phyloP scores from a whole-genome alignment of 1,140 invertebrate genomes.

The Ridgeia piscesae region DNA sequence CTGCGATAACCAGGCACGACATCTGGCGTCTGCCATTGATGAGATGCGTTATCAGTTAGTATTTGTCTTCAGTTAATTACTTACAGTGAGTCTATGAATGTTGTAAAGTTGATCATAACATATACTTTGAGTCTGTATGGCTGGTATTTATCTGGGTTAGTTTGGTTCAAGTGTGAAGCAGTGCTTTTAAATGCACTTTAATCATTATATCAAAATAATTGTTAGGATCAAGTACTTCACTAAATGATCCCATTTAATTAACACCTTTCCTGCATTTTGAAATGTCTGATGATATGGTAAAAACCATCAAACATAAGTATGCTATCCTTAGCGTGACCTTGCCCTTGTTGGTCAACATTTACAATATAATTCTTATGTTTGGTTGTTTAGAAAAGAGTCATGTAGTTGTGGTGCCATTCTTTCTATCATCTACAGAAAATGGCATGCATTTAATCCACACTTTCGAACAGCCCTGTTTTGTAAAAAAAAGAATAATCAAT shows the following conservation, averaged over 20 bases:
- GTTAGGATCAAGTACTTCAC: too few relatives aligned
- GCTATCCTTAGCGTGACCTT: neutral
- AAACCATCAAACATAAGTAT: neutral
- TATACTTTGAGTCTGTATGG: too few relatives aligned
- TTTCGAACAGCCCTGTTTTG: too few relatives aligned
- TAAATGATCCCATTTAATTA: too few relatives aligned
- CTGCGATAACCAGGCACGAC: conserved; percentile 47
- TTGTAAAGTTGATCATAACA: too few relatives aligned
- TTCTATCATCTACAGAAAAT: neutral
- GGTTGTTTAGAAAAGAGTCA: neutral
- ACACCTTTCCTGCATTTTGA: neutral
- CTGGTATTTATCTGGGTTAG: too few relatives aligned
- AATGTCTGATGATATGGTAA: neutral
- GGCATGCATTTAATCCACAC: too few relatives aligned
- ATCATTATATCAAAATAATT: neutral
- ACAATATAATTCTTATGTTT: neutral
- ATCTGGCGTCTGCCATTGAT: conserved; percentile 27
- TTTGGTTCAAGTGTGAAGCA: neutral
- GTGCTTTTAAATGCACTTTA: neutral
- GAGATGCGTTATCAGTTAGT: conserved; percentile 25
- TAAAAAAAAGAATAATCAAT: too few relatives aligned
- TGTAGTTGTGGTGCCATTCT: neutral
- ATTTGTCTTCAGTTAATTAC: conserved; percentile 51
- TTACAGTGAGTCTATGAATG: conserved; percentile 34
- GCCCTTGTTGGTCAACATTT: neutral